Conservation (phyloP, 1,140 invertebrate genomes). For the Pachypeltis micranthus region DNA sequence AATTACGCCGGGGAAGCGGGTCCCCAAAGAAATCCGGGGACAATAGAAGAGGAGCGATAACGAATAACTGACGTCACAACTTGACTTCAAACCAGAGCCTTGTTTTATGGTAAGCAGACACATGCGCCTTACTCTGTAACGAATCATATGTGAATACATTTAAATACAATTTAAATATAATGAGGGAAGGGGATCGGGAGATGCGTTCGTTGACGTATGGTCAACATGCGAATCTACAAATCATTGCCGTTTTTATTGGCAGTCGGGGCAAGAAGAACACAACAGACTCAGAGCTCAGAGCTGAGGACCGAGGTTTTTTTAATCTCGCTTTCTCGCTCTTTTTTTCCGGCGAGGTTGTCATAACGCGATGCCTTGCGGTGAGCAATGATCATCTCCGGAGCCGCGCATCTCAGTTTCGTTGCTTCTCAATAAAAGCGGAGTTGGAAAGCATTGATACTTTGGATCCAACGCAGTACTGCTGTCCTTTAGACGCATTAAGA, state of each 20-base stretch:
- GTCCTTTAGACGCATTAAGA: no score
- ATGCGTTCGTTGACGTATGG: not conserved
- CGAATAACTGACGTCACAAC: slow-evolving; percentile 1
- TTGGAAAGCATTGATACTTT: no score
- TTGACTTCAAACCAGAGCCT: not conserved
- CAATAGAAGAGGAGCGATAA: slow-evolving; percentile 1
- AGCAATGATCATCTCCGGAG: no score
- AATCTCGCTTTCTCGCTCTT: no score
- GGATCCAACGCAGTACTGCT: no score
- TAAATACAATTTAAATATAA: slow-evolving; percentile 19
- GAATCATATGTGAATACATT: slow-evolving; percentile 15
- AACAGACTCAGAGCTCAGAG: no score
- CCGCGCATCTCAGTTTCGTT: no score
- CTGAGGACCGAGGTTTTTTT: no score
- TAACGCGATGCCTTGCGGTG: no score
- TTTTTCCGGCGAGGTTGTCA: no score
- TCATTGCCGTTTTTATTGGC: not conserved
- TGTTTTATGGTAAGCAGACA: slow-evolving; percentile 8
- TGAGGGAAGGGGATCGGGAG: not conserved
- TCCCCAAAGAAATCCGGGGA: not conserved
- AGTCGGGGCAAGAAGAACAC: no score
- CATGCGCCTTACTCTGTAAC: slow-evolving; percentile 1
- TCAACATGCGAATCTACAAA: slow-evolving; percentile 1
- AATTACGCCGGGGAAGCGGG: not conserved
- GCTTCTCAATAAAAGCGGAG: no score